Evolutionary conservation across 2,888 invertebrate species (phyloP).

Genomic region (Leucophenga montana): DNA sequence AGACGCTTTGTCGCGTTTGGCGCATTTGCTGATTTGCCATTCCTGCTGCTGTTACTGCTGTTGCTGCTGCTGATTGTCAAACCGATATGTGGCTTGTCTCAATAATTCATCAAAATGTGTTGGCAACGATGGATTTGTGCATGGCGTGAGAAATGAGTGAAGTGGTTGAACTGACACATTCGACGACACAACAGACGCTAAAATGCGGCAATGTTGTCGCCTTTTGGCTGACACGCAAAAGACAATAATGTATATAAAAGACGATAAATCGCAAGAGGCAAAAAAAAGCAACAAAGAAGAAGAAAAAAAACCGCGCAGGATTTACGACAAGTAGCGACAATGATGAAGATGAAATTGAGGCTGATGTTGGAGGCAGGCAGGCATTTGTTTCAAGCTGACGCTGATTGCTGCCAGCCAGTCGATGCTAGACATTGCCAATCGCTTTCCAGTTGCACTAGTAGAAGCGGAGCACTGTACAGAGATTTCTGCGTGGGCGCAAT

Average conservation of each 20-base stretch:
- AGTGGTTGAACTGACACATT: too few relatives aligned
- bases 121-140: conserved; percentile 2
- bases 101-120: conserved; percentile 60
- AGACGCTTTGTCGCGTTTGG: conserved; percentile 12
- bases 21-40: conserved; percentile 49
- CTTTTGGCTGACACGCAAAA: background rate
- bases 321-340: background rate
- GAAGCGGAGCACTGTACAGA: too few relatives aligned
- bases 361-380: background rate
- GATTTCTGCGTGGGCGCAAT: conserved; percentile 9
- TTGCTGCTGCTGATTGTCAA: conserved; percentile 54
- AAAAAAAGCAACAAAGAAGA: background rate
- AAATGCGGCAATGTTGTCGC: background rate
- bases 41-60: too few relatives aligned
- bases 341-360: conserved; percentile 8
- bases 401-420: conserved; percentile 6
- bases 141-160: too few relatives aligned
- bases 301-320: background rate
- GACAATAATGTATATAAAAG: conserved; percentile 10
- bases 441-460: too few relatives aligned
- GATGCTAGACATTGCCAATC: background rate
- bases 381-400: conserved; percentile 23
- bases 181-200: too few relatives aligned
- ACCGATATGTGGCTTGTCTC: conserved; percentile 58
- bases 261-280: conserved; percentile 6